Base-by-base conservation (phyloP, 2,797 vertebrate species). In the Pseudotriccus pelzelni region DNA sequence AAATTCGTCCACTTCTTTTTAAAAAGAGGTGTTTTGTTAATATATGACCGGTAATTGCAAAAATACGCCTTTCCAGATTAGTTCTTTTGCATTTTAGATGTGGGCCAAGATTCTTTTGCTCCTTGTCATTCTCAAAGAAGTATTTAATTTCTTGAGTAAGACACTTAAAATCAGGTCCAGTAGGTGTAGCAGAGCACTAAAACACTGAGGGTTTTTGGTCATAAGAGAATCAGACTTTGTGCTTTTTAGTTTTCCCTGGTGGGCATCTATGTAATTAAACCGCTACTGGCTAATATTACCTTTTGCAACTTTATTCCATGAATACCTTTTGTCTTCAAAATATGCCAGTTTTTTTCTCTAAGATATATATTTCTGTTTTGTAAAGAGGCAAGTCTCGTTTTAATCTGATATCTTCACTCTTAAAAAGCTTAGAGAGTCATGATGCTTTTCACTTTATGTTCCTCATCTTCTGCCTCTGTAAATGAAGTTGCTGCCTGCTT, bases 371-470 rank as follows among this genome's bases (percentile, higher is more conserved):
- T 82, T 87, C 10, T 46, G 13, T 46, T 72, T 58, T 67, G 4
- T 6, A 5, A 12, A 64, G 30, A 43, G 2, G 22, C 11, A n/a
- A 63, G 36, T 15, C 50, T 34, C 70, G 4, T 37, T 83, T 72
- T 60, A 20, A 34, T 56, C 21, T 73, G 32, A 27, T 16, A 23
- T 23, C 66, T 79, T 76, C 27, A 11, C 7, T 28, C 14, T 18
- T 49, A 16, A 73, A 44, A 87, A 62, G 1, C 37, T 32, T 37
- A 67, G 60, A 60, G 64, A 87, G 50, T 9, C 24, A 21, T 0
- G 0, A 5, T 41, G 7, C 1, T 68, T 68, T 66, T 82, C 17
- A 13, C 21, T 78, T 2, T 12, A 27, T 7, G 0, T 43, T 49
- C 22, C 30, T 46, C 22, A 5, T 30, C 15, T 52, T 47, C 30